These are phyloP conservation scores for Psittacara wagleri DNA, from an alignment of 2,113 vertebrate genomes.

Conservation along the genomic window DNA sequence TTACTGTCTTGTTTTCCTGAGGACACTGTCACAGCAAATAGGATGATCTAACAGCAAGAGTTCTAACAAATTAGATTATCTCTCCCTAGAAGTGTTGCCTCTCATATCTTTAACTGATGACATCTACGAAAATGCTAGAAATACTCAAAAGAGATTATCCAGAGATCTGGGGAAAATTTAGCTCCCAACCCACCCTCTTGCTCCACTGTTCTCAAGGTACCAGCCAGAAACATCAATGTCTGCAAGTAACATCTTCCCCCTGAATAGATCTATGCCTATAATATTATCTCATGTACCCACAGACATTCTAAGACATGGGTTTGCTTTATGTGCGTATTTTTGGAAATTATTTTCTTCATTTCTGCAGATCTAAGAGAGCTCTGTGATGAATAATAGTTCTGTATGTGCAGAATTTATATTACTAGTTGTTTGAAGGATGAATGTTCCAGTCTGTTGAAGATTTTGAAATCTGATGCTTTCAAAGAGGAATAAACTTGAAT, in stretches of 20 bases:
- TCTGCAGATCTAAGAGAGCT: background rate
- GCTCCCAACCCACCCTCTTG: background rate
- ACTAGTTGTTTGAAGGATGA: background rate
- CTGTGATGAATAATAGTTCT: background rate
- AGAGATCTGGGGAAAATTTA: background rate
- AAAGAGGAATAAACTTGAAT: background rate
- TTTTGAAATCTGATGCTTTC: constrained; percentile 19
- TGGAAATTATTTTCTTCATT: constrained; percentile 13
- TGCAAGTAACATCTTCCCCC: background rate
- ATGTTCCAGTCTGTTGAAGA: constrained; percentile 8
- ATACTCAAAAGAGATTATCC: background rate
- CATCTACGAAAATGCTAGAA: background rate
- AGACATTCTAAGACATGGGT: background rate
- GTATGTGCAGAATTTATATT: constrained; percentile 23
- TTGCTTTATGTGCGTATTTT: background rate
- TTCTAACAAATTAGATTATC: background rate
- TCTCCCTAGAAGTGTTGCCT: background rate
- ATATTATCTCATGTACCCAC: background rate
- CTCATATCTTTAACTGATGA: background rate
- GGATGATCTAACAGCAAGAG: background rate
- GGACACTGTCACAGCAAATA: background rate
- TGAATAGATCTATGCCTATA: background rate
- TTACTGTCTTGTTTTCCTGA: background rate
- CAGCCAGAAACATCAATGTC: background rate
- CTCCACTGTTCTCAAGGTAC: background rate